These are phyloP conservation scores for Squalus acanthias DNA, from an alignment of 2,797 vertebrate species.

Conservation along the genomic window DNA sequence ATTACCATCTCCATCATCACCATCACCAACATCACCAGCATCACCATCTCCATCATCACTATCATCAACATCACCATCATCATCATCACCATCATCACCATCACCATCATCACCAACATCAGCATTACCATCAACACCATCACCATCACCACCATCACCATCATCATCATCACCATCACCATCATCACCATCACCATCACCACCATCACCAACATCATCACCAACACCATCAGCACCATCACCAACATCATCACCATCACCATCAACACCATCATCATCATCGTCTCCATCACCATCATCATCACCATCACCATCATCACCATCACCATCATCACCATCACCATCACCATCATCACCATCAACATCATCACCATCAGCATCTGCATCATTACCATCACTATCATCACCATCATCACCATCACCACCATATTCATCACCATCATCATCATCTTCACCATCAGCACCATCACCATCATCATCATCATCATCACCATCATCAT, in stretches of 20 bases:
- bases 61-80: not conserved
- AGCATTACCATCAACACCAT: not conserved
- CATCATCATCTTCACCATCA: not conserved
- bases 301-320: not conserved
- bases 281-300: not conserved
- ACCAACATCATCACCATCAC: not conserved
- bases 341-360: not conserved
- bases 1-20: not conserved
- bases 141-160: constrained; percentile 4
- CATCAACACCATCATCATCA: not conserved
- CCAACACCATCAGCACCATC: not conserved
- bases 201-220: not conserved
- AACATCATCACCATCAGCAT: not conserved
- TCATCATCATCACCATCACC: not conserved
- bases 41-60: not conserved
- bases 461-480: not conserved
- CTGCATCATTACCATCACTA: not conserved
- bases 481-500: not conserved
- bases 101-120: not conserved
- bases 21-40: not conserved
- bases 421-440: not conserved
- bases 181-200: not conserved
- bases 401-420: not conserved
- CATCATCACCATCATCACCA: not conserved
- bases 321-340: not conserved